Conservation (phyloP, 2,888 invertebrate species). For the Hanleya hanleyi region DNA sequence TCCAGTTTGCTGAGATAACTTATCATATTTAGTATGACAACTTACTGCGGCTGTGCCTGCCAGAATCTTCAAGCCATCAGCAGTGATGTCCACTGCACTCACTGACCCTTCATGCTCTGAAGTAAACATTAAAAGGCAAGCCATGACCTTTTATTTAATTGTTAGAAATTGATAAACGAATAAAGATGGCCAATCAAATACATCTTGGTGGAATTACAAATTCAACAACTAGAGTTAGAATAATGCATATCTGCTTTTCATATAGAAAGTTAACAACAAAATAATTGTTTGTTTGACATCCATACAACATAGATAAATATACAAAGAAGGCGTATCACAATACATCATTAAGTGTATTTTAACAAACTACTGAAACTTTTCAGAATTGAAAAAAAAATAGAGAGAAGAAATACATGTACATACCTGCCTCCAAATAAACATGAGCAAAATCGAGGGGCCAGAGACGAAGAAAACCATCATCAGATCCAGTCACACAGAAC, state of each 20-base stretch:
- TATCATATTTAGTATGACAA: no score
- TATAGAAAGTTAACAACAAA: no score
- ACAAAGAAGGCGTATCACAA: no score
- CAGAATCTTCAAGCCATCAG: constrained; percentile 69
- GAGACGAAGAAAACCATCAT: constrained; percentile 71
- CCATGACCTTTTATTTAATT: neutral
- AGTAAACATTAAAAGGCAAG: constrained; percentile 1
- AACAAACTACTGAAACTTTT: no score
- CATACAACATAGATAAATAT: no score
- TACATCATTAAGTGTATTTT: no score
- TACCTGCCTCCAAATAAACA: constrained; percentile 71
- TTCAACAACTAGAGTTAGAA: no score
- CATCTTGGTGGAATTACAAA: no score
- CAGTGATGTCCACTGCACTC: constrained; percentile 64
- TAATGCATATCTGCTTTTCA: no score
- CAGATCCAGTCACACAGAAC: constrained; percentile 73
- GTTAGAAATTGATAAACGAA: neutral
- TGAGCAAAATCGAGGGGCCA: constrained; percentile 73
- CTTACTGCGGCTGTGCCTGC: constrained; percentile 68
- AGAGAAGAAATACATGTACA: neutral
- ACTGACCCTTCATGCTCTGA: constrained; percentile 72
- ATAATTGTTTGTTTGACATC: no score
- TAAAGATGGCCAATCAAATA: neutral
- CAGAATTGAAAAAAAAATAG: neutral
- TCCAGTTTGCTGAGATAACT: no score